These are phyloP conservation scores for Tenthredo mesomela DNA, from an alignment of 2,888 invertebrate species.

Conservation along the genomic window DNA sequence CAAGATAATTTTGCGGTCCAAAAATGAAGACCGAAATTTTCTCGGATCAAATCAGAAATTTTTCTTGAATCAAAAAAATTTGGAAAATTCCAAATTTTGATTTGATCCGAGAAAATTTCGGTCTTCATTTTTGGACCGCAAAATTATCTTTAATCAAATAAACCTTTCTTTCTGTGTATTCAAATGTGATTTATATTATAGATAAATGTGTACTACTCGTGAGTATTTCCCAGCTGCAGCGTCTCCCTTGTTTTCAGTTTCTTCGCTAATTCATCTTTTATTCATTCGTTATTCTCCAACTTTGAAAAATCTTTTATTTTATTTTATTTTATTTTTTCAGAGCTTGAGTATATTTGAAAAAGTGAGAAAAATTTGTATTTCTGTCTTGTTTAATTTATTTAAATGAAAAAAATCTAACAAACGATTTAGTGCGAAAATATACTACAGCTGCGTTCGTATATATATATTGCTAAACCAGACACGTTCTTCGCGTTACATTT, in stretches of 20 bases:
- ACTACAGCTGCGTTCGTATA: background rate
- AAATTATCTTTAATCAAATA: too few relatives aligned
- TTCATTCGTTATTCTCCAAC: background rate
- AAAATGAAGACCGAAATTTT: too few relatives aligned
- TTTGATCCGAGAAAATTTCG: too few relatives aligned
- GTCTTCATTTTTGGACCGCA: too few relatives aligned
- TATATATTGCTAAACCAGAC: slow-evolving; percentile 14
- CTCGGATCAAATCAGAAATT: too few relatives aligned
- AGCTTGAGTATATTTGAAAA: background rate
- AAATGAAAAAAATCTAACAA: background rate
- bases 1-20: too few relatives aligned
- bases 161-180: too few relatives aligned
- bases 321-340: background rate
- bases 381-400: background rate
- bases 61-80: too few relatives aligned
- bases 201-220: background rate
- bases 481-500: slow-evolving; percentile 18
- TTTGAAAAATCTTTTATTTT: background rate
- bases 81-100: too few relatives aligned
- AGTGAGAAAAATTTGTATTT: background rate
- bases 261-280: slow-evolving; percentile 13
- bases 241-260: background rate
- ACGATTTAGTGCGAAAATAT: background rate
- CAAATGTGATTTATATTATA: too few relatives aligned
- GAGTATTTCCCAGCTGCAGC: background rate